Percentiles rank a stretch among this genome's conserved stretches.
Conservation (phyloP, 2,888 invertebrate species). For the Habroteleia sp. region DNA sequence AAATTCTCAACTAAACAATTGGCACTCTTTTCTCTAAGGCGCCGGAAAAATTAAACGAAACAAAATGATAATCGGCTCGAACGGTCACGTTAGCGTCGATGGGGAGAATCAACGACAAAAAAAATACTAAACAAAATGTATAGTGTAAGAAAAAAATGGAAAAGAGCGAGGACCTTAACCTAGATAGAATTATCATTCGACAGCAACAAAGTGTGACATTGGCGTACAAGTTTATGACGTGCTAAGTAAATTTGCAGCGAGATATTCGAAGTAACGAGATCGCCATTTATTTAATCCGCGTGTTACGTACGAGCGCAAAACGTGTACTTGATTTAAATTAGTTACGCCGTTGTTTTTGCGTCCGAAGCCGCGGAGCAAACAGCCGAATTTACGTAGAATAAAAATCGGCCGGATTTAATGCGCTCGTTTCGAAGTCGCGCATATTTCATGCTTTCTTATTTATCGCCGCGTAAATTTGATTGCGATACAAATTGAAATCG, state of each 20-base stretch:
- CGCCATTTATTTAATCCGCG: not conserved
- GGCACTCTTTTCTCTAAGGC: too few species aligned
- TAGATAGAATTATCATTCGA: slow-evolving; percentile 17
- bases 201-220: slow-evolving; percentile 30
- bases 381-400: slow-evolving; percentile 5
- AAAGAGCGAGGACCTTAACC: slow-evolving; percentile 31
- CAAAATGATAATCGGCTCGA: too few species aligned
- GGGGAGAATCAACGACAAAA: too few species aligned
- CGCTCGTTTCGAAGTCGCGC: not conserved
- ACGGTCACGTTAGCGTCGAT: too few species aligned
- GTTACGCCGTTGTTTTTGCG: slow-evolving; percentile 14
- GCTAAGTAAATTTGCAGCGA: slow-evolving; percentile 1
- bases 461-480: not conserved
- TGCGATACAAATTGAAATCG: slow-evolving; percentile 4
- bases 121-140: not conserved
- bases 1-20: not conserved
- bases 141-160: slow-evolving; percentile 4
- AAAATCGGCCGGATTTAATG: not conserved
- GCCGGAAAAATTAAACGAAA: too few species aligned
- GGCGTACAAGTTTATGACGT: slow-evolving; percentile 15
- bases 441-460: not conserved
- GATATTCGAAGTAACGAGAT: not conserved
- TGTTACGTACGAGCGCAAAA: slow-evolving; percentile 11
- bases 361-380: not conserved
- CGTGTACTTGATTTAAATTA: slow-evolving; percentile 31